These are phyloP conservation scores for Molothrus aeneus DNA, from an alignment of 2,797 vertebrate species.

Conservation along the genomic window DNA sequence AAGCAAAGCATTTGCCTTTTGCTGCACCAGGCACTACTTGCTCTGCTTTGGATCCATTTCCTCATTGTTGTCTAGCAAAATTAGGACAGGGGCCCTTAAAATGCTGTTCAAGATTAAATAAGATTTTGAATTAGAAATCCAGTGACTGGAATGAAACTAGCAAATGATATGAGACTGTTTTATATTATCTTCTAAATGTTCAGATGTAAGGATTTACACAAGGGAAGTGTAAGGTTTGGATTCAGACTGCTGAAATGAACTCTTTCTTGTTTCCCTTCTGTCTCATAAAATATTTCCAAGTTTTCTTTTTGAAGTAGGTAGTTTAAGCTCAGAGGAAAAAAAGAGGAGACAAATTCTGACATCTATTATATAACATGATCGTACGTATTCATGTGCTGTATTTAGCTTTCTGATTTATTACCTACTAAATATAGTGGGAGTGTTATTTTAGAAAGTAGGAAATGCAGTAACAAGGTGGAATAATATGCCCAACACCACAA, in stretches of 20 bases:
- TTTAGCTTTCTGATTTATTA: conserved; percentile 28
- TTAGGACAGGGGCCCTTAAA: background rate
- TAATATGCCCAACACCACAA: conserved; percentile 2
- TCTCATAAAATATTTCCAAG: background rate
- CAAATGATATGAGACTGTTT: background rate
- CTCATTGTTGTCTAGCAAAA: background rate
- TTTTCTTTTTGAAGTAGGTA: background rate
- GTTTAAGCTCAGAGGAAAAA: background rate
- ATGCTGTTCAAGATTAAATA: background rate
- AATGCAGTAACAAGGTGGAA: background rate
- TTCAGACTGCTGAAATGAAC: background rate
- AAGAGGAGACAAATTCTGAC: background rate
- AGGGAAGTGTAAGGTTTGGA: background rate
- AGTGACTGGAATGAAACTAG: background rate
- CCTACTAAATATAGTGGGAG: background rate
- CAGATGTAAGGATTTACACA: background rate
- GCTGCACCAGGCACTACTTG: too few relatives aligned
- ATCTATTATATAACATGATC: background rate
- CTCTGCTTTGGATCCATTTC: background rate
- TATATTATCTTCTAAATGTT: background rate
- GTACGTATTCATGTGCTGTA: background rate
- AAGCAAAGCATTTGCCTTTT: background rate
- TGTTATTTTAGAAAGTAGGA: background rate
- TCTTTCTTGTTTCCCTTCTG: background rate
- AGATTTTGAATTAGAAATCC: background rate